phyloP scores from a whole-genome alignment of 2,113 vertebrate species.

The Lycaon pictus region DNA sequence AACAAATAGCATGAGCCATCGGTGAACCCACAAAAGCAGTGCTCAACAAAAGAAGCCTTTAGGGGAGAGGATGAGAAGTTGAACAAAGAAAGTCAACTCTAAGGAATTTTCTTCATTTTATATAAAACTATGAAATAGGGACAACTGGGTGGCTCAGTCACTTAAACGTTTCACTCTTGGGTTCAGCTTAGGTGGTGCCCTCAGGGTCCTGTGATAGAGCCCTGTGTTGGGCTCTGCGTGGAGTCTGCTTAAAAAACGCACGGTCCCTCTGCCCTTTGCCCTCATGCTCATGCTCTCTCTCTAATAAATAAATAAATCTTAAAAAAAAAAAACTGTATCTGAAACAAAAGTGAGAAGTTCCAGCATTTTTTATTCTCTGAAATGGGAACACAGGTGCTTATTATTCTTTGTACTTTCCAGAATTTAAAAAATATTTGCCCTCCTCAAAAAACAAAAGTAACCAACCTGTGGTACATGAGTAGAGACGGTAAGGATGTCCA shows the following conservation, averaged over 20 bases:
- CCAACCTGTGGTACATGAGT: neutral
- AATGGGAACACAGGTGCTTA: neutral
- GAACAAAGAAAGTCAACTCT: neutral
- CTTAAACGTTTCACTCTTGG: neutral
- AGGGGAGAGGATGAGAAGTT: neutral
- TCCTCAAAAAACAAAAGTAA: neutral
- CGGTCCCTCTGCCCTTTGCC: neutral
- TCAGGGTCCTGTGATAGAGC: neutral
- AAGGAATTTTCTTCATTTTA: neutral
- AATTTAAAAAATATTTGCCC: neutral
- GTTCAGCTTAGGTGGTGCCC: neutral
- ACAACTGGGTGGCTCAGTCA: neutral
- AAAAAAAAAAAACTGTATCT: neutral
- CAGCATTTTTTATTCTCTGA: slow-evolving; percentile 1
- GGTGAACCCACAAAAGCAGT: neutral
- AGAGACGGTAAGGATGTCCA: neutral
- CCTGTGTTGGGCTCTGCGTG: neutral
- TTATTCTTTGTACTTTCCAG: neutral
- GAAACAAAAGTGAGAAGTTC: neutral
- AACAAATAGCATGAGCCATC: neutral
- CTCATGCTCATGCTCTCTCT: neutral
- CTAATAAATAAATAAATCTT: neutral
- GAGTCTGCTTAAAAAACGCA: neutral
- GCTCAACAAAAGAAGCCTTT: neutral
- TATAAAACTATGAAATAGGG: neutral